Evolutionary conservation across 2,888 invertebrate species (phyloP).

Genomic region (Panopea generosa): DNA sequence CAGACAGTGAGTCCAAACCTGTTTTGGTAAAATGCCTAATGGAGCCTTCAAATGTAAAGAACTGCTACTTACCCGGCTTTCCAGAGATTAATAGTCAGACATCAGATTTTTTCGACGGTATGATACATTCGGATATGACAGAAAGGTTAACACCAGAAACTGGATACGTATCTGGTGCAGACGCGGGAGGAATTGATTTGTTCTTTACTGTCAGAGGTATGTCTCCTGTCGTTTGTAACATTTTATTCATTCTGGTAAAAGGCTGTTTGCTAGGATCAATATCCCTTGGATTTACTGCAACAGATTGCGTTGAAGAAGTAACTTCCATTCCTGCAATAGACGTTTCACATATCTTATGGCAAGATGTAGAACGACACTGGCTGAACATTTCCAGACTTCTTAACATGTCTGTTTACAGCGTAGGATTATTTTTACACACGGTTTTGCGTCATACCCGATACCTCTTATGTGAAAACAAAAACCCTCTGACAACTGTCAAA

Average conservation of each 20-base stretch:
- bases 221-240: constrained; percentile 18
- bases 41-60: neutral
- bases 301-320: neutral
- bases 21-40: constrained; percentile 17
- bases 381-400: neutral
- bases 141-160: neutral
- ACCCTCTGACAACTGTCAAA: neutral
- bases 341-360: neutral
- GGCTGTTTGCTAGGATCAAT: constrained; percentile 41
- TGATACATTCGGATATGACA: neutral
- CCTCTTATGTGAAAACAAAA: constrained; percentile 1
- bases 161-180: neutral
- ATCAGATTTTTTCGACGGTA: neutral
- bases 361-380: constrained; percentile 7
- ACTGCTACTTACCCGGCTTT: constrained; percentile 11
- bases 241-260: constrained; percentile 27
- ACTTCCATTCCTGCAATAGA: neutral
- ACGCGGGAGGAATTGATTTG: neutral
- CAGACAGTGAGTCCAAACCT: neutral
- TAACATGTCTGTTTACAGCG: neutral
- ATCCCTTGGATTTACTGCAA: constrained; percentile 3
- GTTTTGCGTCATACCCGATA: constrained; percentile 2
- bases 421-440: constrained; percentile 23
- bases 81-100: constrained; percentile 1
- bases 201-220: constrained; percentile 10